Conservation (phyloP, 2,888 invertebrate species). For the Pterostichus madidus region DNA sequence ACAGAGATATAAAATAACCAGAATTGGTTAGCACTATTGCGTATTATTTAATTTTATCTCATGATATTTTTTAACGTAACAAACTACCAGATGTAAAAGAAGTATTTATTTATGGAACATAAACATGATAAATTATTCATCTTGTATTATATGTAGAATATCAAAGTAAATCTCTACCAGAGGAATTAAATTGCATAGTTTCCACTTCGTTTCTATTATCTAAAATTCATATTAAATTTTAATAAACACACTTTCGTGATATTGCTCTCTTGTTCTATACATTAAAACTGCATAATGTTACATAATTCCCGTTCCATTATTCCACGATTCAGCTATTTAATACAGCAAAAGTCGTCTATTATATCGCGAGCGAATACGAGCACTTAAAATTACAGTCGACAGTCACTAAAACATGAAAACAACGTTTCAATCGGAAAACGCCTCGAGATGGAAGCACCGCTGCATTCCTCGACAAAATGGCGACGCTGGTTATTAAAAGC, state of each 20-base stretch:
- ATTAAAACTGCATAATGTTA: slow-evolving; percentile 9
- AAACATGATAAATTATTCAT: no score
- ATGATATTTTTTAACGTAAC: no score
- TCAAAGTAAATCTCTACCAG: not conserved
- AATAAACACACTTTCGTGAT: slow-evolving; percentile 29
- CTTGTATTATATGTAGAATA: not conserved
- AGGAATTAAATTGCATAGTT: not conserved
- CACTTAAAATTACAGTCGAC: not conserved
- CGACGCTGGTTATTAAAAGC: slow-evolving; percentile 34
- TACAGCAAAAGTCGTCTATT: not conserved
- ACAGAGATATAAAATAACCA: no score
- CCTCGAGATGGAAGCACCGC: slow-evolving; percentile 27
- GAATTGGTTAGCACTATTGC: no score
- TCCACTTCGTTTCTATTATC: slow-evolving; percentile 5
- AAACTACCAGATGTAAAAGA: no score
- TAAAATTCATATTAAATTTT: slow-evolving; percentile 34
- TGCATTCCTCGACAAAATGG: slow-evolving; percentile 19
- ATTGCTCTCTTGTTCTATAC: slow-evolving; percentile 28
- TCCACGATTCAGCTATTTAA: slow-evolving; percentile 28
- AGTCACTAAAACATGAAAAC: slow-evolving; percentile 22
- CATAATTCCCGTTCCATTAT: slow-evolving; percentile 36
- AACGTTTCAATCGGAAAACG: slow-evolving; percentile 26
- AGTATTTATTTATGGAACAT: no score
- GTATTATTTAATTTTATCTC: no score
- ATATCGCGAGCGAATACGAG: not conserved